Percentiles rank a stretch among this genome's conserved stretches.
Conservation (phyloP, 2,888 invertebrate genomes). For the Dryobota labecula region DNA sequence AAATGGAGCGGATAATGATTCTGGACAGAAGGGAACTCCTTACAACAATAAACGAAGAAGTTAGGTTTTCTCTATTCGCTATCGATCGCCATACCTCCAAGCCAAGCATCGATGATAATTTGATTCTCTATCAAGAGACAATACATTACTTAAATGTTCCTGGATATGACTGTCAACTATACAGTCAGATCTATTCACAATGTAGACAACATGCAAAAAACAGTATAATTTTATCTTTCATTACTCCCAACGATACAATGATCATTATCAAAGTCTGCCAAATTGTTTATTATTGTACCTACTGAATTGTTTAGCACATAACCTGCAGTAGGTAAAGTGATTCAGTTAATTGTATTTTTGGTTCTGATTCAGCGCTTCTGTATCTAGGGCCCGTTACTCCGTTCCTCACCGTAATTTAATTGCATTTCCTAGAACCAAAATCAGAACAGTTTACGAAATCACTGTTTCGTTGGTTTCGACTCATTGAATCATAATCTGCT, state of each 20-base stretch:
- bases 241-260: slow-evolving; percentile 7
- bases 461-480: slow-evolving; percentile 31
- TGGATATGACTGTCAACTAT: slow-evolving; percentile 1
- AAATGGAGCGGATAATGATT: neutral
- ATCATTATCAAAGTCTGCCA: slow-evolving; percentile 23
- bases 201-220: neutral
- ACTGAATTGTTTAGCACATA: slow-evolving; percentile 28
- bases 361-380: slow-evolving; percentile 43
- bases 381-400: slow-evolving; percentile 34
- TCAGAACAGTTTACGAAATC: slow-evolving; percentile 48
- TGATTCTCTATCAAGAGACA: neutral
- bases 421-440: slow-evolving; percentile 44
- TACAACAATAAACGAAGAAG: neutral
- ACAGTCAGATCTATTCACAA: neutral
- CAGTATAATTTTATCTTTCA: neutral
- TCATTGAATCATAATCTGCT: slow-evolving; percentile 59
- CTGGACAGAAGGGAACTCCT: neutral
- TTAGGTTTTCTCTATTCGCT: neutral
- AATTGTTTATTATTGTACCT: slow-evolving; percentile 10
- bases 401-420: slow-evolving; percentile 36
- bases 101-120: neutral
- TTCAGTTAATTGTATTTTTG: slow-evolving; percentile 41
- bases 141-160: neutral
- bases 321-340: slow-evolving; percentile 7
- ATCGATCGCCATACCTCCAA: neutral